Evolutionary conservation across 2,888 invertebrate genomes (phyloP).

Genomic region (Selenia dentaria): DNA sequence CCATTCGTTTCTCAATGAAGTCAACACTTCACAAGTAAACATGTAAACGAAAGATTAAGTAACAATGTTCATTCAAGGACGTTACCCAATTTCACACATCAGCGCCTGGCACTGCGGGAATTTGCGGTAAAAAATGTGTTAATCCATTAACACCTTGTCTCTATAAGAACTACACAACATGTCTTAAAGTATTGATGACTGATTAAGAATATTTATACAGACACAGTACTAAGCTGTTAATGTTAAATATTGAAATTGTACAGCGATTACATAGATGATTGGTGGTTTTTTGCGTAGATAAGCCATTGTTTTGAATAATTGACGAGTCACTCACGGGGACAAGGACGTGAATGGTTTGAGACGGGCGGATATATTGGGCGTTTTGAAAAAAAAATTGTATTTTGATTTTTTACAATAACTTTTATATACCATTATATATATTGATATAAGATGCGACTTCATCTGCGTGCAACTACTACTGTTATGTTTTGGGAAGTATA

Average conservation of each 20-base stretch:
- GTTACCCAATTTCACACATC: slow-evolving; percentile 12
- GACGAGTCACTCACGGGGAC: slow-evolving; percentile 2
- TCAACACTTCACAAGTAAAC: slow-evolving; percentile 1
- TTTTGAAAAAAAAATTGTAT: too few species aligned
- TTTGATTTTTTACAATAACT: too few species aligned
- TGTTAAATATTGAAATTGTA: not conserved
- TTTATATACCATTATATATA: too few species aligned
- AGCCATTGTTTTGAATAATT: slow-evolving; percentile 3
- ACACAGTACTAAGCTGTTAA: not conserved
- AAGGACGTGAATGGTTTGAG: too few species aligned
- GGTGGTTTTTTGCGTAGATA: slow-evolving; percentile 4
- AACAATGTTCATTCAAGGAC: slow-evolving; percentile 10
- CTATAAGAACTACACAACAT: not conserved
- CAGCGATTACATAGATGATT: slow-evolving; percentile 4
- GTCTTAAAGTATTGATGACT: not conserved
- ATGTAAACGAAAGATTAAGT: slow-evolving; percentile 8
- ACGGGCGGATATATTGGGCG: too few species aligned
- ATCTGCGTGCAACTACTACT: too few species aligned
- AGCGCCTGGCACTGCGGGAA: not conserved
- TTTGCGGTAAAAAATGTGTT: not conserved
- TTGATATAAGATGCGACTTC: too few species aligned
- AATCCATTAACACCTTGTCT: not conserved
- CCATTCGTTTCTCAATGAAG: not conserved
- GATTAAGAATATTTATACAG: not conserved
- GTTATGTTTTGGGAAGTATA: too few species aligned